Conservation (phyloP, 2,888 invertebrate species). For the Pterostichus niger region DNA sequence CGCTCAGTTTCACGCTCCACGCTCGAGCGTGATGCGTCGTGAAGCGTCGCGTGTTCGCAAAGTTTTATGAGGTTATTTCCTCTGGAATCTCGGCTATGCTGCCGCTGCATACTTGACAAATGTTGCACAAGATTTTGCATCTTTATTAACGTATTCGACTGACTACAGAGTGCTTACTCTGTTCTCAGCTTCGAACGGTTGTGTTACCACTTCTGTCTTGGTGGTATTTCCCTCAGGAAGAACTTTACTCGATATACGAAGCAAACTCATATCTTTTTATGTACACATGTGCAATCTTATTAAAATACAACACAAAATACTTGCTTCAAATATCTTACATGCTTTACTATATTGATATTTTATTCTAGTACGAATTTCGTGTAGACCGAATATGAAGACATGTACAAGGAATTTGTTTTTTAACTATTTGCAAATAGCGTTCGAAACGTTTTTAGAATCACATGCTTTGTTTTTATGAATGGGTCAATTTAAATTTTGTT, state of each 20-base stretch:
- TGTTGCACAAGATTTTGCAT: conserved; percentile 62
- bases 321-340: too few relatives aligned
- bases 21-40: conserved; percentile 3
- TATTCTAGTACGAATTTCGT: too few relatives aligned
- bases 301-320: conserved; percentile 8
- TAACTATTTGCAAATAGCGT: too few relatives aligned
- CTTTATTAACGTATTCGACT: conserved; percentile 59
- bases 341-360: too few relatives aligned
- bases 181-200: background rate
- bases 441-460: too few relatives aligned
- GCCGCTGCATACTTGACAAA: conserved; percentile 63
- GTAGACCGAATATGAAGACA: too few relatives aligned
- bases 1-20: conserved; percentile 31
- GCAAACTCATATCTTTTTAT: conserved; percentile 41
- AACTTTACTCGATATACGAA: conserved; percentile 18
- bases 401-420: too few relatives aligned
- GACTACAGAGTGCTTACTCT: background rate
- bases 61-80: conserved; percentile 65
- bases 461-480: too few relatives aligned
- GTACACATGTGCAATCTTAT: conserved; percentile 25
- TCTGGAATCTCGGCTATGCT: conserved; percentile 54
- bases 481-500: too few relatives aligned
- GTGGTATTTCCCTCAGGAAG: conserved; percentile 20
- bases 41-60: conserved; percentile 46
- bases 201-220: background rate